Evolutionary conservation across 2,113 vertebrate genomes (phyloP).

Genomic region (Chionis minor): DNA sequence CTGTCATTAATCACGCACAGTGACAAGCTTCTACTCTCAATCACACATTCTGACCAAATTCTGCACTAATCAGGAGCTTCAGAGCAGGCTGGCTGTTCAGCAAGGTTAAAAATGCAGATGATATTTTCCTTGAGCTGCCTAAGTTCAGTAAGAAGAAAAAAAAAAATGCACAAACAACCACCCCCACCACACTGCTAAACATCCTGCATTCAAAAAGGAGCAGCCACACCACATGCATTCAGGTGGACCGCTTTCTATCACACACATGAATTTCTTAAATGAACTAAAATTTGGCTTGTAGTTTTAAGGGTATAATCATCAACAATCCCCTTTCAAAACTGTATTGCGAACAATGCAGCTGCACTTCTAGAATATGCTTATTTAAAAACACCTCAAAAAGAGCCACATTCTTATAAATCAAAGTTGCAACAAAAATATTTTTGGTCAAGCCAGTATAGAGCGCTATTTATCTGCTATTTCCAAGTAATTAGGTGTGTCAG

Average conservation of each 20-base stretch:
- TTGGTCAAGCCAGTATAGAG: background rate
- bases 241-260: background rate
- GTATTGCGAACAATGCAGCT: background rate
- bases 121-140: constrained; percentile 26
- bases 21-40: constrained; percentile 57
- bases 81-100: constrained; percentile 47
- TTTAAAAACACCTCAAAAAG: background rate
- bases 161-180: background rate
- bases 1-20: constrained; percentile 65
- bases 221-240: background rate
- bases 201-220: background rate
- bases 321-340: background rate
- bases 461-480: background rate
- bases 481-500: background rate
- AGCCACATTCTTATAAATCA: background rate
- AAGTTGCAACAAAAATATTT: background rate
- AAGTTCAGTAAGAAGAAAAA: background rate
- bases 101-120: constrained; percentile 56
- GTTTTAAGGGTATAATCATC: background rate
- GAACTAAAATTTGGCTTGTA: background rate
- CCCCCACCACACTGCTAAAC: background rate
- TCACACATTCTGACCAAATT: constrained; percentile 68
- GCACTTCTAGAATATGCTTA: background rate
- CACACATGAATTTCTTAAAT: background rate
- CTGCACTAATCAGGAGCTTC: constrained; percentile 67